Percentiles rank a stretch among this genome's conserved stretches.
These are phyloP conservation scores for Selenia dentaria DNA, from an alignment of 2,888 invertebrate genomes.

Conservation along the genomic window DNA sequence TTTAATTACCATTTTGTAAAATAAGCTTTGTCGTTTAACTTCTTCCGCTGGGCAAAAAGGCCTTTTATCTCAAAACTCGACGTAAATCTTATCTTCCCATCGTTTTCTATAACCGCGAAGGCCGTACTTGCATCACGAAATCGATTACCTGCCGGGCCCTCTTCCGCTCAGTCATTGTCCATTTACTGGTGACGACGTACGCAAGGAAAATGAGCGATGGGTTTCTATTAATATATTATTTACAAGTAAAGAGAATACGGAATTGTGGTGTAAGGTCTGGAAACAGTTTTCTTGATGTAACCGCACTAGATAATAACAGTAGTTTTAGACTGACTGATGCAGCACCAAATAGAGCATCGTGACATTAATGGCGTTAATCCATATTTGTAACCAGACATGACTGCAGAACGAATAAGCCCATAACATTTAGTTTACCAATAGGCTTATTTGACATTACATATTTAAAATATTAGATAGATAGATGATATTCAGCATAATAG, in stretches of 20 bases:
- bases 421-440: too few species aligned
- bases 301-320: too few species aligned
- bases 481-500: too few species aligned
- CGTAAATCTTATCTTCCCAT: conserved; percentile 26
- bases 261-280: not conserved
- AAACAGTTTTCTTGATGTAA: not conserved
- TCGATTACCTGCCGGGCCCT: conserved; percentile 35
- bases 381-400: too few species aligned
- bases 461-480: too few species aligned
- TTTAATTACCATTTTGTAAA: too few species aligned
- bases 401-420: too few species aligned
- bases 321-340: too few species aligned
- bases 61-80: conserved; percentile 19
- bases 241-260: not conserved
- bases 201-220: conserved; percentile 22
- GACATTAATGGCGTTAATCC: too few species aligned
- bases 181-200: conserved; percentile 27
- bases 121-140: conserved; percentile 35
- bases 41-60: not conserved
- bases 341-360: too few species aligned
- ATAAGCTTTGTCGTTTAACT: too few species aligned
- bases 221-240: conserved; percentile 19
- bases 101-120: conserved; percentile 27
- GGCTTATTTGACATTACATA: too few species aligned
- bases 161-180: conserved; percentile 38